These are phyloP conservation scores for Theretra japonica DNA, from an alignment of 2,888 invertebrate species.

Conservation along the genomic window DNA sequence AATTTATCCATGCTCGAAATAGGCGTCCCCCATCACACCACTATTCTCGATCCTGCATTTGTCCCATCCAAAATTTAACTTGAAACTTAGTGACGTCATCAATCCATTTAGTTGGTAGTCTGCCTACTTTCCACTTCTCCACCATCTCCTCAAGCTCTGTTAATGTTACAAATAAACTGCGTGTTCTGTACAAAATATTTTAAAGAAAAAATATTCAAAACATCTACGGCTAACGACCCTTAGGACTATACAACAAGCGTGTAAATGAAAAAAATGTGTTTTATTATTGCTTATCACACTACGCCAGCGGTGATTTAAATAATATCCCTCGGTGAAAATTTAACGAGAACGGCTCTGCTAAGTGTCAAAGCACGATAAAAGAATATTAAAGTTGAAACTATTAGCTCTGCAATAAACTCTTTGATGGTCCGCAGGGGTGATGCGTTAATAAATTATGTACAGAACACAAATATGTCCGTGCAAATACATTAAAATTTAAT, in stretches of 20 bases:
- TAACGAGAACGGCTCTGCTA: slow-evolving; percentile 3
- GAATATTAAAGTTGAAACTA: background rate
- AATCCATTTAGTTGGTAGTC: too few relatives aligned
- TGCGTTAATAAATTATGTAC: background rate
- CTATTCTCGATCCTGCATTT: too few relatives aligned
- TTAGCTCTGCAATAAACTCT: background rate
- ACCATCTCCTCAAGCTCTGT: too few relatives aligned
- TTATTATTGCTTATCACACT: slow-evolving; percentile 27
- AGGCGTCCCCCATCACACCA: too few relatives aligned
- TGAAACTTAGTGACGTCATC: too few relatives aligned
- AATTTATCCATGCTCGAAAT: too few relatives aligned
- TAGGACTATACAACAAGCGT: background rate
- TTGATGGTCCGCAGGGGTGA: background rate
- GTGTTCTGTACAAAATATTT: too few relatives aligned
- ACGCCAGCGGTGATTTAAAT: slow-evolving; percentile 19
- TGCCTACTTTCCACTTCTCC: too few relatives aligned
- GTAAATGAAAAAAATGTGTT: slow-evolving; percentile 5
- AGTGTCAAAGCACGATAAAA: background rate
- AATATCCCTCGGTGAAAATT: slow-evolving; percentile 1
- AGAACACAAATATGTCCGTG: background rate
- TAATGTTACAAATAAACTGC: too few relatives aligned
- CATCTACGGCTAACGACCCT: background rate
- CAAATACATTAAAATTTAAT: slow-evolving; percentile 20
- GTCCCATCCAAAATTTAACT: too few relatives aligned
- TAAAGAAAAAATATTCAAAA: too few relatives aligned